phyloP scores from a whole-genome alignment of 2,113 vertebrate genomes.

The Leucopsar rothschildi region DNA sequence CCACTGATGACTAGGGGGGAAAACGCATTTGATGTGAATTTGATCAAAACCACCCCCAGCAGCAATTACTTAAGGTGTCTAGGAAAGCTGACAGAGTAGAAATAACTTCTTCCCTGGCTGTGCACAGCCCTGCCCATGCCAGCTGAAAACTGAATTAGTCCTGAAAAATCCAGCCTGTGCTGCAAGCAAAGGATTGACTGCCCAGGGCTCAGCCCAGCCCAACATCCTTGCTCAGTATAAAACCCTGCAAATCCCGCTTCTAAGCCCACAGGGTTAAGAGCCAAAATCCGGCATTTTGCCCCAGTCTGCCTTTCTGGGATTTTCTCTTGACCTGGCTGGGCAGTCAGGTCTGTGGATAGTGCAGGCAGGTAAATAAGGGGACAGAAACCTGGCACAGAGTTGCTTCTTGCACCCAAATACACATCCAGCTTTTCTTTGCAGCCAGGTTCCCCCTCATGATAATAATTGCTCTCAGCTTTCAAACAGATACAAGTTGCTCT shows the following conservation, averaged over 20 bases:
- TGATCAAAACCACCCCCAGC: not conserved
- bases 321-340: not conserved
- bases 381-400: not conserved
- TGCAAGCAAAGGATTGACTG: not conserved
- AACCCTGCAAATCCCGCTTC: not conserved
- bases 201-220: not conserved
- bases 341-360: not conserved
- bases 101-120: not conserved
- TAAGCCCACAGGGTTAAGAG: not conserved
- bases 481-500: not conserved
- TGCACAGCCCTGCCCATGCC: not conserved
- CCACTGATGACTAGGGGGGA: not conserved
- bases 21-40: not conserved
- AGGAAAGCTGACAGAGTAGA: slow-evolving; percentile 18
- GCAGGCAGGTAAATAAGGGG: not conserved
- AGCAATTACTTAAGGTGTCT: not conserved
- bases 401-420: not conserved
- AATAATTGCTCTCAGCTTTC: slow-evolving; percentile 59
- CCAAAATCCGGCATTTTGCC: not conserved
- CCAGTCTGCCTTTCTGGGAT: not conserved
- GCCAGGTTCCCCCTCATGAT: not conserved
- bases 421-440: not conserved
- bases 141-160: not conserved
- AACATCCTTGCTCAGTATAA: not conserved
- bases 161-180: not conserved